phyloP scores from a whole-genome alignment of 1,140 invertebrate species.

The Diorhabda carinulata region DNA sequence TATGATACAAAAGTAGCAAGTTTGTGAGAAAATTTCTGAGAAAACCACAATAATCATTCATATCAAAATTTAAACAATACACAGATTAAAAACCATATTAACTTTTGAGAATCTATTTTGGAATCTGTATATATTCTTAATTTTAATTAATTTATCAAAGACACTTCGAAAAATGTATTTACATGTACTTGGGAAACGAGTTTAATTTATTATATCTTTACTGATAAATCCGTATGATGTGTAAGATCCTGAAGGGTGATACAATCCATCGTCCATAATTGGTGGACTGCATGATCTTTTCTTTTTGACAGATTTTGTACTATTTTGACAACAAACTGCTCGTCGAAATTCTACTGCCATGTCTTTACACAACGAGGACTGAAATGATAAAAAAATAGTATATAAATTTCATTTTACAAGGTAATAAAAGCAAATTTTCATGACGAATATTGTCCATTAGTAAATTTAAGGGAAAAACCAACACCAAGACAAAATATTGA shows the following conservation, averaged over 20 bases:
- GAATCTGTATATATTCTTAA: neutral
- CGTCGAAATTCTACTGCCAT: conserved; percentile 67
- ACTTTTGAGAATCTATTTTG: no score
- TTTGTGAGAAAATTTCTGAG: no score
- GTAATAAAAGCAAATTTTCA: no score
- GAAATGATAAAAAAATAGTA: conserved; percentile 33
- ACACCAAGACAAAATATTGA: no score
- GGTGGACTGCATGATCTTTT: conserved; percentile 36
- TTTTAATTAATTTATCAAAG: neutral
- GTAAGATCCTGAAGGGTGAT: conserved; percentile 52
- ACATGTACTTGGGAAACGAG: no score
- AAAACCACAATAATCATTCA: no score
- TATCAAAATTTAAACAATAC: no score
- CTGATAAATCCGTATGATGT: conserved; percentile 59
- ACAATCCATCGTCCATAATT: conserved; percentile 42
- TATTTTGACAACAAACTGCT: conserved; percentile 60
- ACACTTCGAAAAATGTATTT: neutral
- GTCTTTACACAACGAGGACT: conserved; percentile 64
- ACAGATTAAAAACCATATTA: no score
- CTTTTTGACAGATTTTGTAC: conserved; percentile 52
- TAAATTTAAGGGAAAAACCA: no score
- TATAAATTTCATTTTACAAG: no score
- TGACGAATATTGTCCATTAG: no score
- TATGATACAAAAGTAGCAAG: no score
- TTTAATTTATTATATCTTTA: conserved; percentile 46